Evolutionary conservation across 2,113 vertebrate species (phyloP).

Genomic region (Sylvia atricapilla): DNA sequence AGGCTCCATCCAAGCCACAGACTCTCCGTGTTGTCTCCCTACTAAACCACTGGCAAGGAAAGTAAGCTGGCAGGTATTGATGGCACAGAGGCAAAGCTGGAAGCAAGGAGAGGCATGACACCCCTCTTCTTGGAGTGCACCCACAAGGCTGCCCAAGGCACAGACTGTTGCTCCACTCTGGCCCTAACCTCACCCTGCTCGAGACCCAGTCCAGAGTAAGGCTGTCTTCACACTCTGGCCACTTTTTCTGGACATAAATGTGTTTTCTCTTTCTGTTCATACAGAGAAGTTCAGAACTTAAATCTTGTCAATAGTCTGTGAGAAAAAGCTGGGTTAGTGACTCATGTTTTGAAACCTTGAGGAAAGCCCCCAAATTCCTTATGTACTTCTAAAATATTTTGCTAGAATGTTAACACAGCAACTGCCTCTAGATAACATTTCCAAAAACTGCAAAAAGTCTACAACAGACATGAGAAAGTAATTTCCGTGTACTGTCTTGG

Average conservation of each 20-base stretch:
- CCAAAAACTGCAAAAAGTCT: background rate
- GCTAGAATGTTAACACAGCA: background rate
- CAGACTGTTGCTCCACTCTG: fast-evolving
- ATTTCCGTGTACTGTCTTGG: background rate
- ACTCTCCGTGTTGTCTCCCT: background rate
- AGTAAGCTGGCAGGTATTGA: background rate
- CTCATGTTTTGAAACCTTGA: background rate
- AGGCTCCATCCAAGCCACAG: background rate
- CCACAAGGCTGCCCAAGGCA: background rate
- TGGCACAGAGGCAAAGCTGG: fast-evolving
- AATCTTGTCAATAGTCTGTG: background rate
- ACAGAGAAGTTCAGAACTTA: background rate
- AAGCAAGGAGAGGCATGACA: background rate
- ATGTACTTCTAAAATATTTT: background rate
- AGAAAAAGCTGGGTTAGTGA: background rate
- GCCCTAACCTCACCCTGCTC: background rate
- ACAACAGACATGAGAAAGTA: background rate
- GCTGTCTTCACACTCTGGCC: background rate
- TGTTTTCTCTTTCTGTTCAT: background rate
- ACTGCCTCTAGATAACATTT: background rate
- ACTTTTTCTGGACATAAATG: background rate
- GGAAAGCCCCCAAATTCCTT: background rate
- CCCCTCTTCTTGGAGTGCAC: background rate
- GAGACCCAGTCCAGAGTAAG: background rate
- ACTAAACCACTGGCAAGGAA: background rate